Base-by-base conservation (phyloP, 2,888 invertebrate species). In the Drosophila basisetae region DNA sequence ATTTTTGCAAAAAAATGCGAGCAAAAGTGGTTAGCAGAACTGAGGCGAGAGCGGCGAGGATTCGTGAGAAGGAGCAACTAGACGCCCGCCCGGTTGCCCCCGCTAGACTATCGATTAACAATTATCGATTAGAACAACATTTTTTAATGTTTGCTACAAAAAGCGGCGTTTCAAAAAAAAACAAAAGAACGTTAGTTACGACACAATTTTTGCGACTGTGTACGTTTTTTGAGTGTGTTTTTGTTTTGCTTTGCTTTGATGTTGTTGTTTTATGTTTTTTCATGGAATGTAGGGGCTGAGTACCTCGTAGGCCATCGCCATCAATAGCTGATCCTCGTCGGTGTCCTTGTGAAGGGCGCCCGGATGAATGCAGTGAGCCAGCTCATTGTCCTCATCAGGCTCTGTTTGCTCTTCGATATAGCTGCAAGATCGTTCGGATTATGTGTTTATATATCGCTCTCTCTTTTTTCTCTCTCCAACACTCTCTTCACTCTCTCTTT, bases 301-400 rank as follows among this genome's bases (percentile, higher is more conserved):
- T 93, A 93, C 93, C 93, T 96, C 96, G 83, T 96, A 95, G 62
- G 96, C 95, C 93, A 92, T 82, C 49, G 96, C 95, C 69, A 95
- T 95, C 28, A 95, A 95, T 25, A 96, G 95, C 92, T 96, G 95
- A 76, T 94, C 94, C 56, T 96, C 95, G 18, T 95, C 95, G 94
- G 95, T 95, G 62, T 88, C 89, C 68, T 94, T 94, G 90, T 94
- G 94, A 86, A 95, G 93, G 71, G 94, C 94, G 65, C 95, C 96
- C 62, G 96, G 96, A 91, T 95, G 95, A 88, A 96, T 96, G 91
- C 96, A 95, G 95, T 96, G 95, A 89, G 95, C 94, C 91, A 96
- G 95, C 93, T 91, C 91, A 76, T 91, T 80, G 41, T 85, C 90
- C 56, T 96, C 95, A 93, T 96, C 95, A 60, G 95, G 94, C 68